A percentile compares a stretch with the other conserved stretches of the same genome.
Conservation (phyloP, 2,113 vertebrate species). For the Oryctolagus cuniculus region DNA sequence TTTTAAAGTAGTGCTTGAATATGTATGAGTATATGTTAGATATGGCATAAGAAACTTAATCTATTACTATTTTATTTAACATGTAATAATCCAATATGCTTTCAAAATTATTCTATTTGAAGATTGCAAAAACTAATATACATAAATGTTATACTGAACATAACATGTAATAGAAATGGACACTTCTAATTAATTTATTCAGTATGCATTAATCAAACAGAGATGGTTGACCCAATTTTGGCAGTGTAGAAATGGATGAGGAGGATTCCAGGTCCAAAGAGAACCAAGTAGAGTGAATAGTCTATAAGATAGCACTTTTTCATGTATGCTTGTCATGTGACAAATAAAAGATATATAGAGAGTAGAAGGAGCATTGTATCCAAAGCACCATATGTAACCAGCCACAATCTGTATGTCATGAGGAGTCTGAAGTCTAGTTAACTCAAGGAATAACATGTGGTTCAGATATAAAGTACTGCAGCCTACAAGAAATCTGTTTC, state of each 20-base stretch:
- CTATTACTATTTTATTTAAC: too few species aligned
- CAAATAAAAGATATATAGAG: neutral
- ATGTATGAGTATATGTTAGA: neutral
- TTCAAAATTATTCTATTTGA: slow-evolving; percentile 1
- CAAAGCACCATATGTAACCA: neutral
- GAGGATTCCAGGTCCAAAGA: neutral
- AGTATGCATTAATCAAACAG: neutral
- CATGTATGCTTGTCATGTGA: neutral
- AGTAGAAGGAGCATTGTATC: neutral
- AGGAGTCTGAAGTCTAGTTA: neutral
- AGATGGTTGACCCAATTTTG: neutral
- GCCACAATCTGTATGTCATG: neutral
- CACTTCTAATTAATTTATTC: slow-evolving; percentile 11
- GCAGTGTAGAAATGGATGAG: neutral
- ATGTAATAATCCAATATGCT: neutral
- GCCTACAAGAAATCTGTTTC: neutral
- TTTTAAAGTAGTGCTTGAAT: neutral
- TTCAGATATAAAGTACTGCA: neutral
- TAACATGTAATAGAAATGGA: neutral
- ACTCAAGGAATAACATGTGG: neutral
- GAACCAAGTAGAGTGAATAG: neutral
- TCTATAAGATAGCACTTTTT: neutral
- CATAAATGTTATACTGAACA: neutral
- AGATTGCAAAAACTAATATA: neutral
- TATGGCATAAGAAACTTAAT: neutral